A percentile compares a stretch with the other conserved stretches of the same genome.
phyloP scores from a whole-genome alignment of 2,113 vertebrate species.

The Bufo gargarizans region DNA sequence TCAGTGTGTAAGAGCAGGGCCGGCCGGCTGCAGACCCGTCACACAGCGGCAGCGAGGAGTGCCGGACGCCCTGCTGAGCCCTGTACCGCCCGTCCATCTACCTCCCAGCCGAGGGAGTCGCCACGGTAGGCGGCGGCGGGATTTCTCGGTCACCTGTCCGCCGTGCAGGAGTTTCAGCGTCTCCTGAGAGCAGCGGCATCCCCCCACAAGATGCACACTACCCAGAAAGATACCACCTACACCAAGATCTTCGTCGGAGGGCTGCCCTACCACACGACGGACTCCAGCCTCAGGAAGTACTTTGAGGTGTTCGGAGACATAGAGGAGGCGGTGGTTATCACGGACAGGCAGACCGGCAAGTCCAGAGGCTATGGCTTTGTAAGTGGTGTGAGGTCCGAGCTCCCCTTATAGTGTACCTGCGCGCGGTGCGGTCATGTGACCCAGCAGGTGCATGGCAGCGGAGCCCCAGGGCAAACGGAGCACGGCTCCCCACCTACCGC shows the following conservation, averaged over 20 bases:
- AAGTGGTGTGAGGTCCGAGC: slow-evolving; percentile 71
- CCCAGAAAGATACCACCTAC: slow-evolving; percentile 97
- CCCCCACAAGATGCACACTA: slow-evolving; percentile 90
- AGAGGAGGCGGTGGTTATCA: slow-evolving; percentile 97
- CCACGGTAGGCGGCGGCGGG: slow-evolving; percentile 17
- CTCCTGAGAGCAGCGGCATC: slow-evolving; percentile 61
- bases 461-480: slow-evolving; percentile 28
- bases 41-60: slow-evolving; percentile 49
- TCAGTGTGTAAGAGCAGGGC: slow-evolving; percentile 57
- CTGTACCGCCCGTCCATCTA: slow-evolving; percentile 16
- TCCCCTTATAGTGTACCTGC: neutral
- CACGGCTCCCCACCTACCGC: neutral
- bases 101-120: slow-evolving; percentile 56
- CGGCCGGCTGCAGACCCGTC: slow-evolving; percentile 52
- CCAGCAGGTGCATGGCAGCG: slow-evolving; percentile 6
- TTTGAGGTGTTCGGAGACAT: slow-evolving; percentile 98
- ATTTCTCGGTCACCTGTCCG: neutral
- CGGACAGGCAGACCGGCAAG: slow-evolving; percentile 96
- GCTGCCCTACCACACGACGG: slow-evolving; percentile 96
- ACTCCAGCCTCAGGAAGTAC: slow-evolving; percentile 97
- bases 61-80: slow-evolving; percentile 48
- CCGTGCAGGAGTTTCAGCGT: slow-evolving; percentile 54
- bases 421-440: neutral
- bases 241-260: slow-evolving; percentile 98
- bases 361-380: slow-evolving; percentile 97